Base-by-base conservation (phyloP, 2,113 vertebrate species). In the Apeltes quadracus region DNA sequence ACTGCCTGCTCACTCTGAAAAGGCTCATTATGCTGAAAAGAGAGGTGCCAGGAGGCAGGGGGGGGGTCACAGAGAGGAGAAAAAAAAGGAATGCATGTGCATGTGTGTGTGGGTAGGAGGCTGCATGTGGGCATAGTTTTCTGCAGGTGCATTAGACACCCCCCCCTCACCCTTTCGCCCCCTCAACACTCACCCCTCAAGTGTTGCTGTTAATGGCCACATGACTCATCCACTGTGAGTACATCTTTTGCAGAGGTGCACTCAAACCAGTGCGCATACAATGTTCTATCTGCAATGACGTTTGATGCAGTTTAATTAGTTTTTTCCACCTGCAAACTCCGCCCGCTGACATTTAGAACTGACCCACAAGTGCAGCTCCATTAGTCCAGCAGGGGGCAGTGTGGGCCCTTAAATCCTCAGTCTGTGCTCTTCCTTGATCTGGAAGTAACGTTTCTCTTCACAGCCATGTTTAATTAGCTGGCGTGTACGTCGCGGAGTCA, bases 21-120 rank as follows among this genome's bases (percentile, higher is more conserved):
- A 84, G 85, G 58, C 78, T 91, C 89, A 89, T 94, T 93, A 93
- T 93, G 79, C 86, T 62, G 79, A 43, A 75, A 81, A 80, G 63
- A 82, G 77, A 85, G 13, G 23, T 69, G 32, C 29, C 61, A 87
- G 92, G n/a, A n/a, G n/a, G n/a, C n/a, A n/a, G n/a, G n/a, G 90
- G 81, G 12, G 64, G 57, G 75, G 84, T 88, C 92, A 90, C 57
- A 76, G 61, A 18, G 79, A 80, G 65, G 61, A 77, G 73, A 62
- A 75, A 58, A 75, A 20, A 56, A 69, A 59, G 51, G 32, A 73
- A 72, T 54, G n/a, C n/a, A n/a, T n/a, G 50, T 32, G 38, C 9
- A 50, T n/a, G n/a, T n/a, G n/a, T n/a, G n/a, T 29, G 36, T 72
- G 76, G 50, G 62, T 43, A 23, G 63, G 18, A 36, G 44, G 46